These are phyloP conservation scores for Periophthalmodon schlosseri DNA, from an alignment of 2,113 vertebrate species.

Conservation along the genomic window DNA sequence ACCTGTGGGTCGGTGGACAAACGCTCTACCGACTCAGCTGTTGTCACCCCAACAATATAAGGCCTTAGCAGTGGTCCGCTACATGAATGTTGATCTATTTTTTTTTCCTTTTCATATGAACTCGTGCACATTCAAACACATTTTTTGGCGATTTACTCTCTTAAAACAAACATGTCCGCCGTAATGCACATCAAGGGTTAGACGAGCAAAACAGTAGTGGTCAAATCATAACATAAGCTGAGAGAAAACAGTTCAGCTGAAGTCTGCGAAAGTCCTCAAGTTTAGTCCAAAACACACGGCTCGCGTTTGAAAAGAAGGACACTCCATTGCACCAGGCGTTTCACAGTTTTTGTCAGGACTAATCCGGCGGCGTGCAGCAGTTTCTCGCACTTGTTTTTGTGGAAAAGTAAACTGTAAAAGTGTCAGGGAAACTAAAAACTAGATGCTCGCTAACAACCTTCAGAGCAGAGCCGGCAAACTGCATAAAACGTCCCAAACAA, in stretches of 20 bases:
- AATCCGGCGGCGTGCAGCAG: background rate
- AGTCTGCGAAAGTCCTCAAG: background rate
- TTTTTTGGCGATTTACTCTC: no score
- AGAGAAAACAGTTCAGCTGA: background rate
- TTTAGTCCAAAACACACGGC: background rate
- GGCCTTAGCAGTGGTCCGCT: no score
- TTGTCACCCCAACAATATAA: no score
- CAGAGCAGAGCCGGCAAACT: conserved; percentile 2
- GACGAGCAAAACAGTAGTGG: background rate
- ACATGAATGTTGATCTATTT: no score
- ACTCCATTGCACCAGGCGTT: background rate
- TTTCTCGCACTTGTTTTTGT: conserved; percentile 3
- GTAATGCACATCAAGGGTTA: background rate
- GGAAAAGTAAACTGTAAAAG: conserved; percentile 18
- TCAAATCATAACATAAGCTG: background rate
- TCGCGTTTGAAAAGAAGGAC: background rate
- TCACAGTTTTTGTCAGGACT: background rate
- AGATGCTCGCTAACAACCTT: conserved; percentile 1
- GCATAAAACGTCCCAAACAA: conserved; percentile 16
- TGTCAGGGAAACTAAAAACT: conserved; percentile 20
- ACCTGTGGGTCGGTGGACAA: no score
- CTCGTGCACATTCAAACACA: background rate
- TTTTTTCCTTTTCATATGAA: background rate
- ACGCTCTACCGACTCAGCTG: no score
- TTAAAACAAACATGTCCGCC: background rate